Percentiles rank a stretch among this genome's conserved stretches.
Conservation (phyloP, 2,888 invertebrate genomes). For the Lepidonotus clava region DNA sequence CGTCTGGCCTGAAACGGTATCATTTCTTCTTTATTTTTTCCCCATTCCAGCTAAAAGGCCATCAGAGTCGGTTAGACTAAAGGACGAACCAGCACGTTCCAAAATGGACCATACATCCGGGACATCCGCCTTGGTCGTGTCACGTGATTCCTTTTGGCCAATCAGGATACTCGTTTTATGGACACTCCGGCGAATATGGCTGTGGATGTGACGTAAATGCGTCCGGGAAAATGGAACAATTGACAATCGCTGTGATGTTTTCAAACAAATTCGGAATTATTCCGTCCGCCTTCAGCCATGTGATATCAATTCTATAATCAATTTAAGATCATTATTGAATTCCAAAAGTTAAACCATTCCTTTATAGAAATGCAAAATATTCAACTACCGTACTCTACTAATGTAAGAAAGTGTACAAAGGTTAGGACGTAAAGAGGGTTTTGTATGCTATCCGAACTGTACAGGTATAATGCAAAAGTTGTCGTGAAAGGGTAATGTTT, state of each 20-base stretch:
- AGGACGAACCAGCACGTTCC: conserved; percentile 38
- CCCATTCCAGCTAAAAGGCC: conserved; percentile 28
- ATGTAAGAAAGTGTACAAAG: no score
- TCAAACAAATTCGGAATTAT: background rate
- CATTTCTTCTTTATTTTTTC: background rate
- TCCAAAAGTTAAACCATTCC: no score
- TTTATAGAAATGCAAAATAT: no score
- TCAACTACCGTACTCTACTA: no score
- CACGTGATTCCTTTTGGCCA: conserved; percentile 23
- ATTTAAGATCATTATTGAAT: no score
- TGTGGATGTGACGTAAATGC: background rate
- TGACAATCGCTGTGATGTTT: conserved; percentile 4
- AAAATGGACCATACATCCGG: conserved; percentile 40
- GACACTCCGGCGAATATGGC: conserved; percentile 22
- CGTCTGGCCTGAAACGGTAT: background rate
- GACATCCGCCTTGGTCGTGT: background rate
- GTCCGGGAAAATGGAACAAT: background rate
- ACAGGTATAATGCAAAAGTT: no score
- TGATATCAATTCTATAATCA: conserved; percentile 20
- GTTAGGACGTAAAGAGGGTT: no score
- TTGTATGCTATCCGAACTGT: no score
- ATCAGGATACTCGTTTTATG: conserved; percentile 37
- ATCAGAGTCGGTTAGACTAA: conserved; percentile 41
- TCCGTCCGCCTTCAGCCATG: conserved; percentile 20
- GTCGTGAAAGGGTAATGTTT: no score